Conservation (phyloP, 1,140 invertebrate genomes). For the Triops cancriformis region DNA sequence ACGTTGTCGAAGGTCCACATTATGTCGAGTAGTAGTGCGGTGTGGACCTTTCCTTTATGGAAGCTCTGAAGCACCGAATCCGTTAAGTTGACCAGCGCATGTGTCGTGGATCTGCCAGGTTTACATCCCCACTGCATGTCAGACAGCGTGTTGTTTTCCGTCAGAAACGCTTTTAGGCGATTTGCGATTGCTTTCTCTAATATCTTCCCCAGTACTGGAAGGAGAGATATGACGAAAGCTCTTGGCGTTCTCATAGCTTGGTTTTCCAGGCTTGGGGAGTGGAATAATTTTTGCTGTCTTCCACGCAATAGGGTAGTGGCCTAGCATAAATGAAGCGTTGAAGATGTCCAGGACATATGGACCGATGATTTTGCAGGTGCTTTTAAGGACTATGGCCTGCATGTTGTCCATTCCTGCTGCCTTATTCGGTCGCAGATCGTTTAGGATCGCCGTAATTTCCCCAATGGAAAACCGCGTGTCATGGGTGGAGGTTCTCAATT, state of each 20-base stretch:
- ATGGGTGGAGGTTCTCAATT: no score
- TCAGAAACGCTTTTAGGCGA: slow-evolving; percentile 10
- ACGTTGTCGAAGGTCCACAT: slow-evolving; percentile 13
- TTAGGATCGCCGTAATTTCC: neutral
- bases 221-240: slow-evolving; percentile 14
- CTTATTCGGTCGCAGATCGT: neutral
- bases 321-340: neutral
- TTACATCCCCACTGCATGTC: neutral
- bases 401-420: slow-evolving; percentile 6
- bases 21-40: slow-evolving; percentile 5
- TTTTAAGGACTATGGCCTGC: neutral
- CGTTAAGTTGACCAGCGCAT: no score
- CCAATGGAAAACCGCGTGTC: neutral
- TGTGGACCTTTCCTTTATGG: slow-evolving; percentile 16
- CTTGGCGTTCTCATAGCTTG: slow-evolving; percentile 13
- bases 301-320: slow-evolving; percentile 16
- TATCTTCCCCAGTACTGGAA: neutral
- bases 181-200: neutral
- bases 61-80: no score
- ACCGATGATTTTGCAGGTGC: neutral
- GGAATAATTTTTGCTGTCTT: slow-evolving; percentile 16
- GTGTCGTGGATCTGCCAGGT: no score
- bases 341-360: neutral
- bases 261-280: slow-evolving; percentile 3
- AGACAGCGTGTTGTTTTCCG: neutral